Conservation (phyloP, 2,797 vertebrate species). For the Takifugu rubripes region DNA sequence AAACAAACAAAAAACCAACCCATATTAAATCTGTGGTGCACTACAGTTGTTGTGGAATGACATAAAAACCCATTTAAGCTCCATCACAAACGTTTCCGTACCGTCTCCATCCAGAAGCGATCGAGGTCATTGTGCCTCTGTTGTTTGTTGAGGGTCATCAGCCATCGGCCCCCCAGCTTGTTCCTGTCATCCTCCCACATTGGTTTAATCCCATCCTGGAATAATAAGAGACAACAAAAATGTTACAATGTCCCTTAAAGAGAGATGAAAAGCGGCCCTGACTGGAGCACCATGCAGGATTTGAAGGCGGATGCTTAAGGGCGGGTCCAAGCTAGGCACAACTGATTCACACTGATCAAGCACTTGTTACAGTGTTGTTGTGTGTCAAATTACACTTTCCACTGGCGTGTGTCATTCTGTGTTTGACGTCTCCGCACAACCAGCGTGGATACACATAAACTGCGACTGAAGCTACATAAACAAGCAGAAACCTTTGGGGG, state of each 20-base stretch:
- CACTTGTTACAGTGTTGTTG: too few relatives aligned
- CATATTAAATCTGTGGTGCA: neutral
- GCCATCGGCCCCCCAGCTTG: slow-evolving; percentile 82
- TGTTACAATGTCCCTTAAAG: neutral
- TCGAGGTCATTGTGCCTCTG: slow-evolving; percentile 84
- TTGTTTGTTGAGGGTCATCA: slow-evolving; percentile 82
- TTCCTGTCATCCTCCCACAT: slow-evolving; percentile 87
- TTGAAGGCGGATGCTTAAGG: neutral
- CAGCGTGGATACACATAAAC: too few relatives aligned
- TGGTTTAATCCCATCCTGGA: slow-evolving; percentile 82
- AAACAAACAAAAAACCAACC: neutral
- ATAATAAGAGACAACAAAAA: slow-evolving; percentile 1
- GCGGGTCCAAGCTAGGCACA: too few relatives aligned
- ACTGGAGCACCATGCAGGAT: neutral
- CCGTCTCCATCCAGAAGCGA: slow-evolving; percentile 84
- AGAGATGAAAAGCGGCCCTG: neutral
- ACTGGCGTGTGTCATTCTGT: too few relatives aligned
- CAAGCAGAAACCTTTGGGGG: too few relatives aligned
- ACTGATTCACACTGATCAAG: too few relatives aligned
- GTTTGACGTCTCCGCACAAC: too few relatives aligned
- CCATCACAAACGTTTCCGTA: slow-evolving; percentile 35
- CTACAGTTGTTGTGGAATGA: neutral
- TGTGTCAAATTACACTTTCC: too few relatives aligned
- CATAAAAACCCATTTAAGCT: neutral
- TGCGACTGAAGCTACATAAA: too few relatives aligned